These are phyloP conservation scores for Phoenicopterus ruber DNA, from an alignment of 2,113 vertebrate species.

Conservation along the genomic window DNA sequence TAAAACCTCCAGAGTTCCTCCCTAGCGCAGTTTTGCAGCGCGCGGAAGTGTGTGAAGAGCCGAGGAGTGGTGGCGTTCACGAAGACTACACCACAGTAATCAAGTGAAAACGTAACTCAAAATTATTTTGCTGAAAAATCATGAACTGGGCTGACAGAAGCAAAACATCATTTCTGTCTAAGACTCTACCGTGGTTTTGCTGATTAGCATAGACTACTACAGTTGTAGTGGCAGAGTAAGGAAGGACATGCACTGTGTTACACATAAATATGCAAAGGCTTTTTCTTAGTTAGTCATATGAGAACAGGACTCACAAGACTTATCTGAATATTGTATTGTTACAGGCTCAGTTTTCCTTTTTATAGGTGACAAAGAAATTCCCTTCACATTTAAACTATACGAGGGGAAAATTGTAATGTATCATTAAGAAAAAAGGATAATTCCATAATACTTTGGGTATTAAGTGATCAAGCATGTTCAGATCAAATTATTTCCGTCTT, in stretches of 20 bases:
- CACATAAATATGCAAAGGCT: not conserved
- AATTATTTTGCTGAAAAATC: not conserved
- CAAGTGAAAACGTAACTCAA: not conserved
- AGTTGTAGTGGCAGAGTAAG: too few species aligned
- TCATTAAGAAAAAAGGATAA: not conserved
- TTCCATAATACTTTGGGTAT: not conserved
- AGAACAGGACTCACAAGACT: not conserved
- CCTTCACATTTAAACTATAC: not conserved
- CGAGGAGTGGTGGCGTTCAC: not conserved
- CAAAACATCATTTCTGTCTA: not conserved
- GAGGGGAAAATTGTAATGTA: not conserved
- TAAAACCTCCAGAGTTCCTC: not conserved
- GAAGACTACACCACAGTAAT: not conserved
- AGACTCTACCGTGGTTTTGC: not conserved
- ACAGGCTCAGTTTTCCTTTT: not conserved
- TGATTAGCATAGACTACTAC: not conserved
- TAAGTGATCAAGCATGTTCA: not conserved
- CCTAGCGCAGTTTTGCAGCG: accelerated
- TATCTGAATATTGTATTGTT: not conserved
- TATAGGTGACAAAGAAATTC: not conserved
- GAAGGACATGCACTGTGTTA: not conserved
- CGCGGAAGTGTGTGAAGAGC: not conserved
- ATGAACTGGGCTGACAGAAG: not conserved
- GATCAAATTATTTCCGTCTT: not conserved
- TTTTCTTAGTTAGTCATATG: not conserved